Percentiles rank a stretch among this genome's conserved stretches.
Evolutionary conservation across 37 sponge, comb jelly and placozoan species (phyloP).

Genomic region (Mnemiopsis leidyi): DNA sequence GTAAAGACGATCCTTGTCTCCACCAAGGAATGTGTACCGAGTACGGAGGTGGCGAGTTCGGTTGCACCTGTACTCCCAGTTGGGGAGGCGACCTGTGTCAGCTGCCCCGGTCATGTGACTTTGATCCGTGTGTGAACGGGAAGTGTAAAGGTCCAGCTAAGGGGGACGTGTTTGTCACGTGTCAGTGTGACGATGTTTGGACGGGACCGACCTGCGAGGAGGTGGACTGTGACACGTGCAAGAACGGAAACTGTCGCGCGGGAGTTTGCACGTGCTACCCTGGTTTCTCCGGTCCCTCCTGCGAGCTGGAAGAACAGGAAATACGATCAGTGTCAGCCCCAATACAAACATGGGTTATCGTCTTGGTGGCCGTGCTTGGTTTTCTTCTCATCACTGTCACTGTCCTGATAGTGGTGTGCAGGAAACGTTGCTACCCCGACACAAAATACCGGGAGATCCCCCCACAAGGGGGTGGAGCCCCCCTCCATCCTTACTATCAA

Average conservation of each 20-base stretch:
- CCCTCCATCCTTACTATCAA: not conserved
- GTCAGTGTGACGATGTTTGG: slow-evolving; percentile 32
- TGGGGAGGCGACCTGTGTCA: slow-evolving; percentile 50
- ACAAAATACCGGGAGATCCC: not conserved
- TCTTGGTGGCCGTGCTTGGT: slow-evolving; percentile 17
- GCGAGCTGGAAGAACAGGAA: slow-evolving; percentile 20
- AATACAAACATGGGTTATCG: slow-evolving; percentile 41
- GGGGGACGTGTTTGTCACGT: not conserved
- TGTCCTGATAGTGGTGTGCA: not conserved
- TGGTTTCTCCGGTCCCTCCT: slow-evolving; percentile 69
- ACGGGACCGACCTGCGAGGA: slow-evolving; percentile 3
- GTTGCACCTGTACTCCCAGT: slow-evolving; percentile 16
- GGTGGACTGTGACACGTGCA: not conserved
- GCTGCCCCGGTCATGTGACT: slow-evolving; percentile 12
- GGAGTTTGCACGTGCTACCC: slow-evolving; percentile 52
- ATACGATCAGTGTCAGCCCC: not conserved
- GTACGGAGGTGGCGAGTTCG: slow-evolving; percentile 11
- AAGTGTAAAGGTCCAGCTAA: not conserved
- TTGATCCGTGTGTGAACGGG: slow-evolving; percentile 53
- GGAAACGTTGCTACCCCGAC: not conserved
- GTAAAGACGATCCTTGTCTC: slow-evolving; percentile 10
- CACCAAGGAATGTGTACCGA: not conserved
- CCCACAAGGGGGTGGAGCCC: not conserved
- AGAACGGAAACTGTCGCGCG: not conserved
- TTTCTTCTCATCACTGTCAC: not conserved